Percentiles rank a stretch among this genome's conserved stretches.
Conservation (phyloP, 1,140 invertebrate species). For the Neodiprion lecontei region DNA sequence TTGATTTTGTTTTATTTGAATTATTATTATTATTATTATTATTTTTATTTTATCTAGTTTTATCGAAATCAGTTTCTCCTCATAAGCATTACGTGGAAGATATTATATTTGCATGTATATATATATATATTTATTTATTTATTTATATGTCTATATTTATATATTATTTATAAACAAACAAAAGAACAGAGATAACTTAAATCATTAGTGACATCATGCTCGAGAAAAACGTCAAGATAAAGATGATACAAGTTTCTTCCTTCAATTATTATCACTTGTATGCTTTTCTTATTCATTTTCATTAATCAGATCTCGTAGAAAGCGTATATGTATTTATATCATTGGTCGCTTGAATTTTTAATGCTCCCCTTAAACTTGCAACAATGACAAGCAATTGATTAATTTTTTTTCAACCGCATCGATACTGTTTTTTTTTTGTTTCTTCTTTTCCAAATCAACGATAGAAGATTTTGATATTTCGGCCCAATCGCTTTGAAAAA, state of each 20-base stretch:
- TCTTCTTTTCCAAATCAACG: slow-evolving; percentile 19
- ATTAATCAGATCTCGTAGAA: not conserved
- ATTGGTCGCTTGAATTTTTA: not conserved
- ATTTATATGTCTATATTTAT: too few species aligned
- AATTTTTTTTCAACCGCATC: not conserved
- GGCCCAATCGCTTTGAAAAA: slow-evolving; percentile 19
- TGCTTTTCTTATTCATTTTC: not conserved
- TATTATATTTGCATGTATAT: too few species aligned
- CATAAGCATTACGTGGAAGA: too few species aligned
- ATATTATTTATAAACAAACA: too few species aligned
- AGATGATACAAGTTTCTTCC: not conserved
- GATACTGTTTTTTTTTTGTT: not conserved
- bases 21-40: too few species aligned
- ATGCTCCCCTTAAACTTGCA: too few species aligned
- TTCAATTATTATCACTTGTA: not conserved
- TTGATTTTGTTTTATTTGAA: too few species aligned
- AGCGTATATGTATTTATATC: not conserved
- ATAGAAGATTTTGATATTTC: slow-evolving; percentile 14
- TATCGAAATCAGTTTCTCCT: too few species aligned
- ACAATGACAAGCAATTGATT: not conserved
- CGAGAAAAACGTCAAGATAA: not conserved
- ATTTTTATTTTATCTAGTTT: too few species aligned
- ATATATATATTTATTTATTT: too few species aligned
- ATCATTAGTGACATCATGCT: too few species aligned
- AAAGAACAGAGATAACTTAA: too few species aligned